Percentiles rank a stretch among this genome's conserved stretches.
These are phyloP conservation scores for Hylaeus anthracinus DNA, from an alignment of 1,140 invertebrate species.

Conservation along the genomic window DNA sequence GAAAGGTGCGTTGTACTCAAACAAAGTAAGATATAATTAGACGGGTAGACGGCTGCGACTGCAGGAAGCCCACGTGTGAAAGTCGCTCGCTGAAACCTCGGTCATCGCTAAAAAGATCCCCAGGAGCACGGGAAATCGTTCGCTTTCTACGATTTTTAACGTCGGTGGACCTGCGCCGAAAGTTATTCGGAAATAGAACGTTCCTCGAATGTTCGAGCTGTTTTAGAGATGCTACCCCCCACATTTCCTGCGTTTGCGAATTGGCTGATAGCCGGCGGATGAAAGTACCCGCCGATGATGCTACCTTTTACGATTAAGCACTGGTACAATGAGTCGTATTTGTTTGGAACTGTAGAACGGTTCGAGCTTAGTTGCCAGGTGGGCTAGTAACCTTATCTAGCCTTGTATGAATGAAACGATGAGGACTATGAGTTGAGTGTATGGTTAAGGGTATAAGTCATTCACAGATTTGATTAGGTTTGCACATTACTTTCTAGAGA, in stretches of 20 bases:
- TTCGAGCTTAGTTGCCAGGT: too few relatives aligned
- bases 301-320: too few relatives aligned
- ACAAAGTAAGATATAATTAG: slow-evolving; percentile 80
- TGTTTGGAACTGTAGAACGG: neutral
- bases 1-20: slow-evolving; percentile 81
- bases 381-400: too few relatives aligned
- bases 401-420: too few relatives aligned
- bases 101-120: slow-evolving; percentile 64
- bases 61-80: slow-evolving; percentile 63
- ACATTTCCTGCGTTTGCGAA: neutral
- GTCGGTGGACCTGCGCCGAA: slow-evolving; percentile 31
- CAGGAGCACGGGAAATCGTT: slow-evolving; percentile 48
- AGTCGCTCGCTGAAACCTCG: slow-evolving; percentile 59
- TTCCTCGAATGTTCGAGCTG: slow-evolving; percentile 23
- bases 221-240: slow-evolving; percentile 2
- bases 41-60: slow-evolving; percentile 64
- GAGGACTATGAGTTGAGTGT: too few relatives aligned
- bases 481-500: too few relatives aligned
- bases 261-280: too few relatives aligned
- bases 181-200: slow-evolving; percentile 49
- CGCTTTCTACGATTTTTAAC: slow-evolving; percentile 55
- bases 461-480: too few relatives aligned
- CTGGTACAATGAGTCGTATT: too few relatives aligned
- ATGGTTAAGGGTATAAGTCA: too few relatives aligned
- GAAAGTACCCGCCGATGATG: too few relatives aligned